Evolutionary conservation across 2,797 vertebrate genomes (phyloP), one percentile per base, ranked within the genome.

Genomic region (Chiloscyllium punctatum): DNA sequence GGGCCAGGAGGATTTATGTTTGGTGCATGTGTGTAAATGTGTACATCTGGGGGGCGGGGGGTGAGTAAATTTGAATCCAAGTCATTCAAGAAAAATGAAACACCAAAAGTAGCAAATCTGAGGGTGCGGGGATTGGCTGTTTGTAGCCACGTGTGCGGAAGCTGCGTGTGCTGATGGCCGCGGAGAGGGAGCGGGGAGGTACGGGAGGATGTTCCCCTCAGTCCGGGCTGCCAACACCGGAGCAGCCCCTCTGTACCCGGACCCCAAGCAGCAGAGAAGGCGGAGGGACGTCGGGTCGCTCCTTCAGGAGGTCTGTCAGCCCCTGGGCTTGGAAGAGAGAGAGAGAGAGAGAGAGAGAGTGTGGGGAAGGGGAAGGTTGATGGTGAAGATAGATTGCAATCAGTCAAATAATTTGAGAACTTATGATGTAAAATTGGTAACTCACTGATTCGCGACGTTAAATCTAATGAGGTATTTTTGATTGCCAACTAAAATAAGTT

Each of bases 261-360:
- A 84, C 62, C 25, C 62, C 37, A 27, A 21, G 33, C 6, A 37
- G 8, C 33, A 69, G 33, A 7, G 90, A 68, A 16, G 62, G 16
- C 62, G n/a, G 18, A 3, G 62, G 1, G 62, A 25, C 90, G 0
- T 18, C 62, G 15, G 90, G n/a, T n/a, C 62, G 90, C n/a, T 66
- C 90, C 62, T n/a, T 92, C n/a, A 92, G 62, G 62, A 92, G 90
- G 90, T 92, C 90, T n/a, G 90, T 92, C 62, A 37, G 9, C 21
- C 33, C 7, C 87, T 27, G 87, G 87, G 87, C 27, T 90, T 8
- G 86, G 48, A 51, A 87, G 18, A 92, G 62, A 62, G 90, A 92
- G 7, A 62, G 90, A 92, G 7, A n/a, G n/a, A 87, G 18, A 92
- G 62, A 87, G 18, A 92, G 62, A 62, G 90, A 92, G 7, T 68